Evolutionary conservation across 2,888 invertebrate genomes (phyloP).

Genomic region (Steinernema scapterisci): DNA sequence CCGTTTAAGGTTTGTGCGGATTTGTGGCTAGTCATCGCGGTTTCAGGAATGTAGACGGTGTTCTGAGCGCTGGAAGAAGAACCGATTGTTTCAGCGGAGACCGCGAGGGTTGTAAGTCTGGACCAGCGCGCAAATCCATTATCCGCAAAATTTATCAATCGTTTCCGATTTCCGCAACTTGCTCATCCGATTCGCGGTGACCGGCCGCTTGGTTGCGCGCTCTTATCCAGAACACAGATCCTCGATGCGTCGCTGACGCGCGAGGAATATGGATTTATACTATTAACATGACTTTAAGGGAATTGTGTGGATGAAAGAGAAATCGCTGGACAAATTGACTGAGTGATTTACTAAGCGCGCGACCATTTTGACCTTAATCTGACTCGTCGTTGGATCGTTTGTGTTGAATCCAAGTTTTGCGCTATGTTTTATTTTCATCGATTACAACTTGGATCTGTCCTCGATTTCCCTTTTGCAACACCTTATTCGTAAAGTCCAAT

Average conservation of each 20-base stretch:
- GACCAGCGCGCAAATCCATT: conserved; percentile 5
- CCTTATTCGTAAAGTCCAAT: too few relatives aligned
- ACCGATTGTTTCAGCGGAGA: conserved; percentile 6
- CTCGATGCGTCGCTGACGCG: not conserved
- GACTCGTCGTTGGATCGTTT: not conserved
- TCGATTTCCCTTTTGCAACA: too few relatives aligned
- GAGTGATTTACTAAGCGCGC: conserved; percentile 19
- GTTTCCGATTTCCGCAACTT: conserved; percentile 32
- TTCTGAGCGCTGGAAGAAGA: not conserved
- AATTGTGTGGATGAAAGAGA: conserved; percentile 16
- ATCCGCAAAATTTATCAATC: conserved; percentile 20
- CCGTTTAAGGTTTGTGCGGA: conserved; percentile 6
- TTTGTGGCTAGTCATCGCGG: conserved; percentile 1
- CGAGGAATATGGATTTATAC: not conserved
- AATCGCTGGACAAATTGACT: conserved; percentile 28
- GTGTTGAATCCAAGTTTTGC: not conserved
- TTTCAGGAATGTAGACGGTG: conserved; percentile 2
- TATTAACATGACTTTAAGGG: too few relatives aligned
- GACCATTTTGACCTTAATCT: conserved; percentile 28
- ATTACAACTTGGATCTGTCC: not conserved
- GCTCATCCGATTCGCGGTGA: not conserved
- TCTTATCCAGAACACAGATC: not conserved
- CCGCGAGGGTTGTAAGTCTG: conserved; percentile 9
- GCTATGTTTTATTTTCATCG: not conserved
- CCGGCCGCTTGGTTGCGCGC: not conserved